phyloP scores from a whole-genome alignment of 2,888 invertebrate genomes.

The Crepidodera aurea region DNA sequence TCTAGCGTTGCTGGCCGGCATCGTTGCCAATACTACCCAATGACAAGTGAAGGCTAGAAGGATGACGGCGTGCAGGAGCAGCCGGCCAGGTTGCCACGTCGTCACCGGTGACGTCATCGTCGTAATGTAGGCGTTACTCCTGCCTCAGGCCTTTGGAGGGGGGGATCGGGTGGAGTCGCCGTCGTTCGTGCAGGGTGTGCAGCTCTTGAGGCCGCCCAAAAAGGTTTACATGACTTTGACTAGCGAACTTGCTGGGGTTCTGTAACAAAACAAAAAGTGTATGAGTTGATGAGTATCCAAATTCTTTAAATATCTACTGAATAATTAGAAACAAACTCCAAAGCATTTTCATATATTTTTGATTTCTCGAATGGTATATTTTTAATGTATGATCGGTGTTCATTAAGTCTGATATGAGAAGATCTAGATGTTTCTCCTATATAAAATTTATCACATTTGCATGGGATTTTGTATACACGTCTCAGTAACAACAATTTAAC shows the following conservation, averaged over 20 bases:
- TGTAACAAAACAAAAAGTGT: not conserved
- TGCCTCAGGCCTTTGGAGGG: conserved; percentile 15
- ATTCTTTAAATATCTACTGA: too few species aligned
- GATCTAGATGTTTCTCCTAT: too few species aligned
- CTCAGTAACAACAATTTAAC: too few species aligned
- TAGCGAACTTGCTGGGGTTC: not conserved
- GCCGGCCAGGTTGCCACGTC: conserved; percentile 47
- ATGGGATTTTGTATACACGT: too few species aligned
- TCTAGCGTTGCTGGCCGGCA: conserved; percentile 58
- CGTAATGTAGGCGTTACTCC: conserved; percentile 27
- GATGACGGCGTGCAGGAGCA: conserved; percentile 53
- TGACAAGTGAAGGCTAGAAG: conserved; percentile 54
- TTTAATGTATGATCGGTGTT: too few species aligned
- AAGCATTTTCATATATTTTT: too few species aligned
- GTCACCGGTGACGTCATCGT: conserved; percentile 41
- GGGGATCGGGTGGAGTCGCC: conserved; percentile 24
- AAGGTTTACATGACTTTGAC: conserved; percentile 22
- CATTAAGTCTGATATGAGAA: too few species aligned
- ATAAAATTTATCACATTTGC: too few species aligned
- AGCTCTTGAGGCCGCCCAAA: conserved; percentile 12
- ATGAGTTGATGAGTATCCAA: too few species aligned
- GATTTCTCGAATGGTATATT: too few species aligned
- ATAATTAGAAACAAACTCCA: too few species aligned
- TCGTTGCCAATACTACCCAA: conserved; percentile 55
- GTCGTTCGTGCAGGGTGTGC: conserved; percentile 17